These are phyloP conservation scores for Megalops cyprinoides DNA, from an alignment of 2,797 vertebrate genomes.

Conservation along the genomic window DNA sequence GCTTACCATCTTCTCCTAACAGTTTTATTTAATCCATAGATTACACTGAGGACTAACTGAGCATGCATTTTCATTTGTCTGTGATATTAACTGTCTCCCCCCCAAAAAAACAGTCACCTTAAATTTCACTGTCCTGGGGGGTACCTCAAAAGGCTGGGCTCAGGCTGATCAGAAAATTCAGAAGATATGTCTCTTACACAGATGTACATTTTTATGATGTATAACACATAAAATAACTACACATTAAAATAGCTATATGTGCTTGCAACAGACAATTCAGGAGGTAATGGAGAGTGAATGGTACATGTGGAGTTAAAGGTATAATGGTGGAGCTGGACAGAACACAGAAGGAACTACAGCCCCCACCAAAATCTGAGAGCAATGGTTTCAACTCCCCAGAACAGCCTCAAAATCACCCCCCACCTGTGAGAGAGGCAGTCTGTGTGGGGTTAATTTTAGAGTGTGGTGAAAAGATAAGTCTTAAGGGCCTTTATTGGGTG, in stretches of 20 bases:
- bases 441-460: neutral
- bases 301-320: conserved; percentile 30
- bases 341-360: conserved; percentile 56
- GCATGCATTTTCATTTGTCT: neutral
- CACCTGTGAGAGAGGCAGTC: neutral
- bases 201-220: neutral
- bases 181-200: neutral
- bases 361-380: conserved; percentile 60
- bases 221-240: neutral
- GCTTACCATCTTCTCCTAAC: neutral
- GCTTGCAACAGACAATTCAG: conserved; percentile 24
- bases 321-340: conserved; percentile 49
- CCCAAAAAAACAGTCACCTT: neutral
- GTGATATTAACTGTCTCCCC: neutral
- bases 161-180: neutral
- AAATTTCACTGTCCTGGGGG: neutral
- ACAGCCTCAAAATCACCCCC: conserved; percentile 66
- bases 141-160: neutral
- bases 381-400: conserved; percentile 71
- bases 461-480: conserved; percentile 49
- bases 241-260: neutral
- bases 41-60: neutral
- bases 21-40: neutral
- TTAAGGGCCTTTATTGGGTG: conserved; percentile 83
- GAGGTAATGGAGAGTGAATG: neutral